Conservation (phyloP, 2,797 vertebrate species). For the Peromyscus eremicus region DNA sequence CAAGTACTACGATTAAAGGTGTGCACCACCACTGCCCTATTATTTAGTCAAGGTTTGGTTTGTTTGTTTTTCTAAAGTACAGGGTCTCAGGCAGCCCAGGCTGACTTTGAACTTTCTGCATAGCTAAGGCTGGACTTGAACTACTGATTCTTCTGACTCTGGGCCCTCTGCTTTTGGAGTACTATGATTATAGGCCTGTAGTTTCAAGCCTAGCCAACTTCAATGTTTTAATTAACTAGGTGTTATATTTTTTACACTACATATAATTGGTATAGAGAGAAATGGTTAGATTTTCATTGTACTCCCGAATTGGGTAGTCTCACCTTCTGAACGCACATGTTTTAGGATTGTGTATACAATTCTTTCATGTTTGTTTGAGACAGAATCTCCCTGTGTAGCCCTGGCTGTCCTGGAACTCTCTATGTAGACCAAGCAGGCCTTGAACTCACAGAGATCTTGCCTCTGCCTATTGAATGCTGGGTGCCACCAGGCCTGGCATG, state of each 20-base stretch:
- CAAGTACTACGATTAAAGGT: not conserved
- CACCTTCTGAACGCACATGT: not conserved
- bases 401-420: not conserved
- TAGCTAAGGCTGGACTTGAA: not conserved
- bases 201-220: not conserved
- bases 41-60: not conserved
- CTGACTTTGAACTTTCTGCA: not conserved
- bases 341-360: not conserved
- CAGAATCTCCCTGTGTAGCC: not conserved
- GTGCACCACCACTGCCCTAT: not conserved
- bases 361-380: not conserved
- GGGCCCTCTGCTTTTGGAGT: not conserved
- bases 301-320: not conserved
- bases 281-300: not conserved
- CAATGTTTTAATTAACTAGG: not conserved
- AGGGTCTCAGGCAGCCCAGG: not conserved
- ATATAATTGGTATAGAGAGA: not conserved
- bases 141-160: too few relatives aligned
- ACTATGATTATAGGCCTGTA: not conserved
- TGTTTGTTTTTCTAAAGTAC: not conserved
- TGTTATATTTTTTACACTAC: slow-evolving; percentile 14
- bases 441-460: not conserved
- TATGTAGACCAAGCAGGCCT: not conserved
- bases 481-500: not conserved
- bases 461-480: not conserved